Base-by-base conservation (phyloP, 1,140 invertebrate genomes). In the Mylabris phalerata region DNA sequence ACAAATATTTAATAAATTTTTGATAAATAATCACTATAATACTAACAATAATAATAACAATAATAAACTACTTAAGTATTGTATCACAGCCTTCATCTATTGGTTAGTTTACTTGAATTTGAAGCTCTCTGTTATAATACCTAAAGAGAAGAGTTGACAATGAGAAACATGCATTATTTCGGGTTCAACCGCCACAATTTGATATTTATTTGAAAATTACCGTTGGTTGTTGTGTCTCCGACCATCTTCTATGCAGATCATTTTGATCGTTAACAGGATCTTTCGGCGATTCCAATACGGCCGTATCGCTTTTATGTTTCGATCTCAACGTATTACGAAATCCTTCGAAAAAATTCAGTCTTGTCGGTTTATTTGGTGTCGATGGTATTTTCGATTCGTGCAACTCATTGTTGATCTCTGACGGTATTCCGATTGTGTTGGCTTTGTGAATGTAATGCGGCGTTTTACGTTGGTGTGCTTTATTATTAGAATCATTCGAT, bases 401-500 rank as follows among this genome's bases (percentile, higher is more conserved):
- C 54, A 19, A 19, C 19, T 19, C 55, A 24, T 59, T 50, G 47
- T 46, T 65, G 6, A 74, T 67, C 11, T 72, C 73, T 24, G 77
- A 72, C 4, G 79, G 79, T 60, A 80, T 75, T 61, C 79, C 78
- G 67, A 82, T 79, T 11, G 75, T 85, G 74, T 79, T 84, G 67
- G 78, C 81, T 75, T 86, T 86, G 46, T 74, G 71, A n/a, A 72
- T 66, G 5, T 65, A 59, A 43, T 64, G 59, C 32, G 60, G 40
- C 46, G 67, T 64, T 67, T 71, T 73, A 52, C 67, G 66, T 43
- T 7, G 32, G 19, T 66, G 65, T 25, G 71, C 65, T 56, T 73
- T 73, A 46, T 48, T 47, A 42, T 26, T 42, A 11, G 50, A 54
- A 48, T 48, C 50, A 43, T 51, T 72, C 32, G 73, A 69, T 27